phyloP scores from a whole-genome alignment of 2,113 vertebrate genomes.

The Myrmecobius fasciatus region DNA sequence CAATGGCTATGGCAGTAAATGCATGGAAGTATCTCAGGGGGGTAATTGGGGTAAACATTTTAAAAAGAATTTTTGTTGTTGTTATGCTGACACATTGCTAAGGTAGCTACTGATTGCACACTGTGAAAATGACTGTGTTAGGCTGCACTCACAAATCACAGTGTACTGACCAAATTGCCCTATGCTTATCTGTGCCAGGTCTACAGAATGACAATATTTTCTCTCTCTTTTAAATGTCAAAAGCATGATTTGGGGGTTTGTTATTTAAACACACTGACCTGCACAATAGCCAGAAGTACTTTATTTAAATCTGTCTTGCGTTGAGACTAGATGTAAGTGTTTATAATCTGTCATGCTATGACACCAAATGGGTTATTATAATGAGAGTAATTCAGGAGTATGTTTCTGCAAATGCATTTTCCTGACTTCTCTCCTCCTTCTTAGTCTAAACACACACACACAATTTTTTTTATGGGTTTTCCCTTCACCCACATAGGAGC shows the following conservation, averaged over 20 bases:
- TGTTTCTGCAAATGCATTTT: constrained; percentile 59
- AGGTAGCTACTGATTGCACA: constrained; percentile 70
- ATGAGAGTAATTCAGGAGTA: constrained; percentile 75
- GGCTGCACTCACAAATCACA: constrained; percentile 71
- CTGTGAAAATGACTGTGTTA: constrained; percentile 71
- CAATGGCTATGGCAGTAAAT: constrained; percentile 48
- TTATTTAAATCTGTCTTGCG: constrained; percentile 76
- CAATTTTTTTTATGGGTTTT: constrained; percentile 62
- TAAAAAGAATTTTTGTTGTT: constrained; percentile 66
- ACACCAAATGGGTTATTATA: constrained; percentile 76
- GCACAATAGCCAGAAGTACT: constrained; percentile 77
- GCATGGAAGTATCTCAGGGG: constrained; percentile 50
- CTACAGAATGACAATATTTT: constrained; percentile 70
- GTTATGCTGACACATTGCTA: constrained; percentile 72
- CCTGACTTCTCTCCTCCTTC: background rate
- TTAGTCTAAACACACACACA: constrained; percentile 33
- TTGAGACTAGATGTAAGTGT: constrained; percentile 68
- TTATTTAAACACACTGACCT: constrained; percentile 77
- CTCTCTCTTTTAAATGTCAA: constrained; percentile 77
- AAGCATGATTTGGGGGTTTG: constrained; percentile 72
- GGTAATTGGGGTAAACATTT: constrained; percentile 72
- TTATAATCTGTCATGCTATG: constrained; percentile 75
- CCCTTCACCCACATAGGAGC: constrained; percentile 38
- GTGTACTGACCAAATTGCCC: constrained; percentile 74
- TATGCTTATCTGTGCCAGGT: constrained; percentile 68